A percentile compares a stretch with the other conserved stretches of the same genome.
Evolutionary conservation across 2,797 vertebrate species (phyloP).

Genomic region (Micrastur ruficollis): DNA sequence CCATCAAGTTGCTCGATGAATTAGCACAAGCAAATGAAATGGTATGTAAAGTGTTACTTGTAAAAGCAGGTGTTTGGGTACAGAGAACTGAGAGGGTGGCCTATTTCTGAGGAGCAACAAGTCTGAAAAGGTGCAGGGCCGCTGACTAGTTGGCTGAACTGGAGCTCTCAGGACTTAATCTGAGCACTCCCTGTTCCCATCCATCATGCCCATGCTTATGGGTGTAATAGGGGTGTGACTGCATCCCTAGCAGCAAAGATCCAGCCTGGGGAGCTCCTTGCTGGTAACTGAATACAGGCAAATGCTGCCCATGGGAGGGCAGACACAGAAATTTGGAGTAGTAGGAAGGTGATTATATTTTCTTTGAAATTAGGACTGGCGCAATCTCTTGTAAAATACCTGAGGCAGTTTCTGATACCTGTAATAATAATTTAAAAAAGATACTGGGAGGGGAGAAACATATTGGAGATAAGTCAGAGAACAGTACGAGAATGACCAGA

Average conservation of each 20-base stretch:
- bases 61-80: neutral
- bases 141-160: neutral
- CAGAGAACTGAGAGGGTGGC: neutral
- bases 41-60: neutral
- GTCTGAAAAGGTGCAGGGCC: neutral
- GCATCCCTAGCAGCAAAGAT: neutral
- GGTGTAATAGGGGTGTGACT: fast-evolving
- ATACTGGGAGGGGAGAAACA: neutral
- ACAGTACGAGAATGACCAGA: neutral
- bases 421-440: neutral
- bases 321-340: neutral
- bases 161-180: neutral
- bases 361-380: neutral
- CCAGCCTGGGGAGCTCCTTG: neutral
- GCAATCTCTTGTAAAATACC: neutral
- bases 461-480: neutral
- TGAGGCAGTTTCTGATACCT: neutral
- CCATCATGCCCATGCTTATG: fast-evolving
- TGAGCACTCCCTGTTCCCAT: neutral
- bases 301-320: neutral
- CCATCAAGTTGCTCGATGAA: neutral
- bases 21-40: neutral
- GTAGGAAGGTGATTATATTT: neutral
- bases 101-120: neutral
- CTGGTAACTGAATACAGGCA: neutral